Base-by-base conservation (phyloP, 1,140 invertebrate genomes). In the Drosophila pseudoananassae region DNA sequence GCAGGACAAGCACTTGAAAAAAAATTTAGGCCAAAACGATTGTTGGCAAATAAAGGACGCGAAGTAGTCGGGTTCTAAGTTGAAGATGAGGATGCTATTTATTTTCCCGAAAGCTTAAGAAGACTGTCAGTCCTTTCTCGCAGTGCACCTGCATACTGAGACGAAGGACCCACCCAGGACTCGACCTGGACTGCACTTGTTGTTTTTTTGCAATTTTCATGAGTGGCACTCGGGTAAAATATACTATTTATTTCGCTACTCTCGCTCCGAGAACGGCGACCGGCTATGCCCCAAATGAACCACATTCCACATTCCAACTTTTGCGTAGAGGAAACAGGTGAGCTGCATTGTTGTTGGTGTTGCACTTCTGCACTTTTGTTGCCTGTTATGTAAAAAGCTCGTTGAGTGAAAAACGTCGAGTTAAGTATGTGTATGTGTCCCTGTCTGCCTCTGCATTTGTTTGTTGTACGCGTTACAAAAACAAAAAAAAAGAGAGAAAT, bases 171-270 rank as follows among this genome's bases (percentile, higher is more conserved):
- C 52, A 49, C 53, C 70, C 38, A 74, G 76, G 54, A 58, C 61
- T 74, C 52, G 53, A 54, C 65, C 55, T 40, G 45, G 68, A 58
- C 33, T 70, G 71, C 43, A 70, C 51, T 59, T 72, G 72, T 87
- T 83, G 83, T 88, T 83, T 88, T 83, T 78, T 87, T 88, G 83
- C 83, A 87, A 87, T 87, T 87, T 88, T 69, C 83, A 87, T 88
- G 83, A 87, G 83, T 87, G 83, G 83, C 83, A 87, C 83, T 87
- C 76, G 78, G 75, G 83, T 76, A 88, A 87, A 87, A 87, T 87
- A 88, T 88, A 87, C 83, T 83, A 87, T 87, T 87, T 87, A 87
- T 87, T 87, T 87, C 81, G 76, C 81, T 84, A 81, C 82, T 71
- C 73, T 69, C 63, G 51, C 61, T 54, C 25, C 17, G 46, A 51